A percentile compares a stretch with the other conserved stretches of the same genome.
These are phyloP conservation scores for Pogonophryne albipinna DNA, from an alignment of 2,797 vertebrate genomes.

Conservation along the genomic window DNA sequence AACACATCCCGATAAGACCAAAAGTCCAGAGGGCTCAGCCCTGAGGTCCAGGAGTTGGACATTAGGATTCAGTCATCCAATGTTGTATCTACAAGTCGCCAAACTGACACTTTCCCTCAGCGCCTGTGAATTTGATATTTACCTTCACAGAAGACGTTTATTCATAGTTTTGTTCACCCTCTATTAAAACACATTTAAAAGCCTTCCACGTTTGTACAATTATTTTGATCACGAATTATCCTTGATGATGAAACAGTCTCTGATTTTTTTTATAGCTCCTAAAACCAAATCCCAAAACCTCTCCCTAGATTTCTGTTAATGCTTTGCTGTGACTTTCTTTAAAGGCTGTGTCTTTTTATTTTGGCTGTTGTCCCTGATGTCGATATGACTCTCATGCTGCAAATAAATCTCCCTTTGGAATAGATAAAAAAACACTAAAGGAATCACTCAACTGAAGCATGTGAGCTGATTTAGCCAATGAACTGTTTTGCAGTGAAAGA, in stretches of 20 bases:
- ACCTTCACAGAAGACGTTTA: background rate
- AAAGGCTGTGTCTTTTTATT: conserved; percentile 8
- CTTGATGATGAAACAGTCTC: background rate
- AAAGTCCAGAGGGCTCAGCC: background rate
- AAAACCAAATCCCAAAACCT: conserved; percentile 1
- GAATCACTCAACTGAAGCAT: background rate
- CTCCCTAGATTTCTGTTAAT: background rate
- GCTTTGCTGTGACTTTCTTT: background rate
- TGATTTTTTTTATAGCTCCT: background rate
- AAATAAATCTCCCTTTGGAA: background rate
- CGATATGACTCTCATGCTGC: background rate
- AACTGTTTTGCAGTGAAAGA: background rate
- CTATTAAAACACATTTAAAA: background rate
- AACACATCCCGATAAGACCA: background rate
- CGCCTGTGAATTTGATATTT: background rate
- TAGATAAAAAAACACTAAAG: background rate
- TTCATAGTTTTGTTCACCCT: background rate
- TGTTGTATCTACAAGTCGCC: background rate
- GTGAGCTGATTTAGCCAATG: background rate
- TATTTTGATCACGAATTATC: no score
- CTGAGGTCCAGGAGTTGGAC: background rate
- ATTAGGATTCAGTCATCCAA: background rate
- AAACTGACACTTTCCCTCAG: background rate
- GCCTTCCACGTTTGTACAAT: background rate
- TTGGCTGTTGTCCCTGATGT: background rate